A percentile compares a stretch with the other conserved stretches of the same genome.
These are phyloP conservation scores for Aethina tumida DNA, from an alignment of 1,140 invertebrate genomes.

Conservation along the genomic window DNA sequence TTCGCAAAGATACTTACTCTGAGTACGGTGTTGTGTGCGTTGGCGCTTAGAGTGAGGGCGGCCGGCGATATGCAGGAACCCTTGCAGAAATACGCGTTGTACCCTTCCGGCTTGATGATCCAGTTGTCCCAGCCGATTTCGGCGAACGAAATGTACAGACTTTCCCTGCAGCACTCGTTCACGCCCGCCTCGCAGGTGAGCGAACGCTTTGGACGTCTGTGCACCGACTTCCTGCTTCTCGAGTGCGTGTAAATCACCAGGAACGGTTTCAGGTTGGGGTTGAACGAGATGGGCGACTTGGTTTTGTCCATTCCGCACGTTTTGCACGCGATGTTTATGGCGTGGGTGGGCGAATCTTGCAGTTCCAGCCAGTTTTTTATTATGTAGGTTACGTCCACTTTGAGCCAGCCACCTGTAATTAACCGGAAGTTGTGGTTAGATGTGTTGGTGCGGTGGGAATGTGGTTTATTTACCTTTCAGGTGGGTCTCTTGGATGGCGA, in stretches of 20 bases:
- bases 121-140: constrained; percentile 82
- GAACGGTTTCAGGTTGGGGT: constrained; percentile 57
- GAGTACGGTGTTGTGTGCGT: constrained; percentile 59
- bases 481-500: constrained; percentile 62
- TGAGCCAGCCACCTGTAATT: constrained; percentile 65
- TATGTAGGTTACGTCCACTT: constrained; percentile 61
- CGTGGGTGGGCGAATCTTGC: constrained; percentile 48
- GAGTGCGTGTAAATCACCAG: constrained; percentile 60
- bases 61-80: constrained; percentile 63
- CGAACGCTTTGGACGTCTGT: constrained; percentile 51
- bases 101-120: constrained; percentile 71
- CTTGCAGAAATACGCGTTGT: constrained; percentile 76
- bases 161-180: constrained; percentile 73
- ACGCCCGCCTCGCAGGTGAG: constrained; percentile 58
- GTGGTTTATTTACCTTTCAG: constrained; percentile 46
- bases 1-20: constrained; percentile 43
- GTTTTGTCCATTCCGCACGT: constrained; percentile 58
- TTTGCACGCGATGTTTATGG: constrained; percentile 63
- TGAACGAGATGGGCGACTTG: constrained; percentile 49
- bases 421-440: neutral
- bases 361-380: constrained; percentile 63
- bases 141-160: constrained; percentile 68
- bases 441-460: neutral
- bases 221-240: constrained; percentile 31
- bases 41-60: constrained; percentile 52